Base-by-base conservation (phyloP, 2,888 invertebrate species). In the Amiota mariae region DNA sequence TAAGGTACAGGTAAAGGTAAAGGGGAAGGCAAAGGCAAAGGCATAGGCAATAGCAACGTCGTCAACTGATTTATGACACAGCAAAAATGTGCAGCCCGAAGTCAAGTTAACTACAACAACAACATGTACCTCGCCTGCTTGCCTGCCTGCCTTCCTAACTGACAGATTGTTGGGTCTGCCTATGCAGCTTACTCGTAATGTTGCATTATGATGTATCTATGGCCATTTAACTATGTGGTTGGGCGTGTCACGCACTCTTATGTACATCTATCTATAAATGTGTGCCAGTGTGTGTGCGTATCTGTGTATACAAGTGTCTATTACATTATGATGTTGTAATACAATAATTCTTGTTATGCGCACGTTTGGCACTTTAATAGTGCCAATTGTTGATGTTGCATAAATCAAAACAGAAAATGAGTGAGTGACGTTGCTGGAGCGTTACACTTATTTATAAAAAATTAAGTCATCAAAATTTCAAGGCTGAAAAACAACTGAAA, bases 331-430 rank as follows among this genome's bases (percentile, higher is more conserved):
- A 83, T 36, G 36, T 6, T 36, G 36, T 36, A 6, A 36, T 85
- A 85, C 85, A 83, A 83, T 83, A 83, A 83, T 85, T 83, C 85
- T 85, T 84, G 66, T 74, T 78, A 80, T 81, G 77, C 78, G 36
- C 36, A 6, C 6, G 6, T 36, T 78, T 83, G 83, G 85, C 85
- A 85, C 77, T 83, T 83, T 83, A 82, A 85, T 83, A 85, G 85
- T 79, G 82, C 80, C 81, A 83, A 82, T 84, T 82, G 85, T 85
- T 85, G 83, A 84, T n/a, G n/a, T 54, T 54, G n/a, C 54, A 54
- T n/a, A 54, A 54, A 54, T 54, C 54, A n/a, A 54, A 12, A 54
- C 54, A 54, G n/a, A 54, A 1, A 54, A n/a, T 10, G 12, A 54
- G 13, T 54, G 36, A 36, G 36, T 36, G 36, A 36, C 36, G 36